phyloP scores from a whole-genome alignment of 2,888 invertebrate species.

The Digitonthophagus gazella region DNA sequence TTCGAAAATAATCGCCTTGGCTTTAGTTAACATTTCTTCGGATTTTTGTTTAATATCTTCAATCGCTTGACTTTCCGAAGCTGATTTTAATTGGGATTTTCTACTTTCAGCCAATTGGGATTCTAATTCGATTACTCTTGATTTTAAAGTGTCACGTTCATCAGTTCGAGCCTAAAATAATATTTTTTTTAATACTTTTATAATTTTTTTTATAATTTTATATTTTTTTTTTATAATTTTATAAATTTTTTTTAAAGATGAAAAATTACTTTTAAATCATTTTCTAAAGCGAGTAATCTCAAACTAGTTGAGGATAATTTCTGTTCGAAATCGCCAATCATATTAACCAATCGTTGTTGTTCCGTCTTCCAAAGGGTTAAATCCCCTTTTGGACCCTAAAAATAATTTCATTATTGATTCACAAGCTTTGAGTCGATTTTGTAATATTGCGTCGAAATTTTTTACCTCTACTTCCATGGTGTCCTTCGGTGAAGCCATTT shows the following conservation, averaged over 20 bases:
- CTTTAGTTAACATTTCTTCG: slow-evolving; percentile 61
- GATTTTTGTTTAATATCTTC: slow-evolving; percentile 49
- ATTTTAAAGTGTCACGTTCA: slow-evolving; percentile 51
- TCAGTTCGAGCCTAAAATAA: slow-evolving; percentile 53
- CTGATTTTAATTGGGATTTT: slow-evolving; percentile 37
- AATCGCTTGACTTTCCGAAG: slow-evolving; percentile 43
- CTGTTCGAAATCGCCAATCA: slow-evolving; percentile 33
- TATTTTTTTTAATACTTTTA: neutral
- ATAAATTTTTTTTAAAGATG: slow-evolving; percentile 3
- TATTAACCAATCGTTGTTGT: slow-evolving; percentile 23
- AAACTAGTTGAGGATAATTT: slow-evolving; percentile 20
- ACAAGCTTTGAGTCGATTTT: too few relatives aligned
- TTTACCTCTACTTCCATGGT: neutral
- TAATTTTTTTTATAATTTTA: neutral
- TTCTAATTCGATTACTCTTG: slow-evolving; percentile 41
- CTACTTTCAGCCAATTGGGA: slow-evolving; percentile 43
- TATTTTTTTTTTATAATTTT: slow-evolving; percentile 10
- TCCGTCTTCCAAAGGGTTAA: slow-evolving; percentile 21
- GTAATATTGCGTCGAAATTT: neutral
- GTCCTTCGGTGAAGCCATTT: neutral
- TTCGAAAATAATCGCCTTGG: slow-evolving; percentile 70
- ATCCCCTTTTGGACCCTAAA: slow-evolving; percentile 22
- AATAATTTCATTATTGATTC: neutral
- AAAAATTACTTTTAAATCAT: slow-evolving; percentile 31
- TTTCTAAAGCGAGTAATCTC: slow-evolving; percentile 27